Evolutionary conservation across 64 coral and sea anemone species (phyloP), one percentile per base, ranked within the genome.

Genomic region (Platygyra sinensis): DNA sequence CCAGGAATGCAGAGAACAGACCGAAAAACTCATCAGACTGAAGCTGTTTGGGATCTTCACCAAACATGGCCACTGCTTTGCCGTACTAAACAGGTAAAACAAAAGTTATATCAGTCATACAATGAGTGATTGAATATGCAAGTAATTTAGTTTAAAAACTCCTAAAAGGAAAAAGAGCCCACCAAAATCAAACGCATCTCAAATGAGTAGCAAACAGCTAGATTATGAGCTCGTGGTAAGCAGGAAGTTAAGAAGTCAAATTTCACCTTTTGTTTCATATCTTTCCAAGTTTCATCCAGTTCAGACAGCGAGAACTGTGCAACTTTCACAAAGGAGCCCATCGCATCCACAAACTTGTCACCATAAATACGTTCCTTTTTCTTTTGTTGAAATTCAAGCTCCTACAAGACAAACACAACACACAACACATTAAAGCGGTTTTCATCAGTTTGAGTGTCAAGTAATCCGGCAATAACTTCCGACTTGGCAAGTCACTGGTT

Each of bases 21-120:
- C 96, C 96, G 79, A 99, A 99, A 92, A 99, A 99, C 46, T 88
- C 75, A 29, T 99, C 97, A 2, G 97, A 99, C 31, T 92, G 91
- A 16, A 90, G 38, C 62, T 91, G 87, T 71, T 99, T 99, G 17
- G 94, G 83, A 67, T 99, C 97, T 78, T 99, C 97, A 20, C 97
- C 97, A 89, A 99, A 99, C 87, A 95, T 80, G 62, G 67, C 52
- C 14, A 99, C 97, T 39, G 91, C 90, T 42, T 99, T 99, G 24
- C 75, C 60, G 51, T 93, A 99, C 97, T 99, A 65, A 27, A 86
- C 24, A 88, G 87, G 79, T 25, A 73, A 89, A 60, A 80, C 20
- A 67, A 20, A 69, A n/a, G 51, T n/a, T 65, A 22, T 2, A 19
- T 17, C 62, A 24, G 5, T 46, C 6, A 46, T 46, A 46, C 42